These are phyloP conservation scores for Hetaerina titia DNA, from an alignment of 2,888 invertebrate genomes.

Conservation along the genomic window DNA sequence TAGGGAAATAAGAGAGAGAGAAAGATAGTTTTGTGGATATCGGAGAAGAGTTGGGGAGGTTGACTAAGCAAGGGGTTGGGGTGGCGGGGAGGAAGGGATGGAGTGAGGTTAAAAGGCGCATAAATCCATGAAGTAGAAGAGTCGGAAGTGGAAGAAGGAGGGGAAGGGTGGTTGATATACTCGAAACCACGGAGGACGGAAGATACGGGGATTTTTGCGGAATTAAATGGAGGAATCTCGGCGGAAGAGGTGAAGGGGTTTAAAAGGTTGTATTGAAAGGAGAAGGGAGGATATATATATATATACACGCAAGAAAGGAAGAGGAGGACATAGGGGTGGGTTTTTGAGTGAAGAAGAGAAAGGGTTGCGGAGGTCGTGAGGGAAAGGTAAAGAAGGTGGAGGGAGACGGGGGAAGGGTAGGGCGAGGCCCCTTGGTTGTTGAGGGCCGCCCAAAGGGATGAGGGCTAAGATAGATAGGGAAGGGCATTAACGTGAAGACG, in stretches of 20 bases:
- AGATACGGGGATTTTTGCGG: conserved; percentile 43
- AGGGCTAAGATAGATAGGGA: not conserved
- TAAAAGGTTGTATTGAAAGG: conserved; percentile 20
- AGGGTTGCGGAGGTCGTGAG: not conserved
- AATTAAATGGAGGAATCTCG: conserved; percentile 57
- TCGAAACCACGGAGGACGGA: not conserved
- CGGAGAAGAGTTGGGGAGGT: not conserved
- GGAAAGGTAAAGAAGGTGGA: not conserved
- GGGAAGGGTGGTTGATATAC: not conserved
- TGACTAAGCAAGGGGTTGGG: not conserved
- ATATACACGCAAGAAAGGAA: not conserved
- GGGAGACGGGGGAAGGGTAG: conserved; percentile 1
- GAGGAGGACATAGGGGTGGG: not conserved
- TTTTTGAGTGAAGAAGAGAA: not conserved
- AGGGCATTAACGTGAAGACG: conserved; percentile 18
- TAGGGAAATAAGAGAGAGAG: conserved; percentile 17
- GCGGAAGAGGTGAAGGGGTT: conserved; percentile 44
- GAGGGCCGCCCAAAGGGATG: not conserved
- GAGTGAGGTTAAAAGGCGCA: not conserved
- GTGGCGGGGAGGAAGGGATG: not conserved
- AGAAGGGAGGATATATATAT: not conserved
- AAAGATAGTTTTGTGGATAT: not conserved
- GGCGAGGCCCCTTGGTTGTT: conserved; percentile 19
- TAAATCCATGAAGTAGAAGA: conserved; percentile 12
- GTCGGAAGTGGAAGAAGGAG: not conserved